A percentile compares a stretch with the other conserved stretches of the same genome.
Evolutionary conservation across 2,888 invertebrate species (phyloP).

Genomic region (Brachyopa scutellaris): DNA sequence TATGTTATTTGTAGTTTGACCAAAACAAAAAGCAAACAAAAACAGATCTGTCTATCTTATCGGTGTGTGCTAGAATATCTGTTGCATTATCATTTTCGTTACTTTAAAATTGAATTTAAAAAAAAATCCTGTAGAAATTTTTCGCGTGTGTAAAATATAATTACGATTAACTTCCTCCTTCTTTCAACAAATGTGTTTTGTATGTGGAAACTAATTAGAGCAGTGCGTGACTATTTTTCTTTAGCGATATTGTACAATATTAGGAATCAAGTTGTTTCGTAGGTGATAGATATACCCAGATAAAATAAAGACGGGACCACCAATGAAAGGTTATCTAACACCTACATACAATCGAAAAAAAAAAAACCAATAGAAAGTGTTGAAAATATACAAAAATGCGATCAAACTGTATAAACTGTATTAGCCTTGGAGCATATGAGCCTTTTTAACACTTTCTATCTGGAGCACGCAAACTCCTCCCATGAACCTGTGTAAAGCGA

Average conservation of each 20-base stretch:
- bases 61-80: conserved; percentile 62
- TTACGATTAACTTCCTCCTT: conserved; percentile 38
- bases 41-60: conserved; percentile 45
- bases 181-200: conserved; percentile 28
- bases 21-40: conserved; percentile 56
- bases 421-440: background rate
- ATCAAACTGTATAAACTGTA: background rate
- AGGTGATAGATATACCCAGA: conserved; percentile 27
- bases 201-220: conserved; percentile 53
- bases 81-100: conserved; percentile 53
- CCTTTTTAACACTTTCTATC: conserved; percentile 45
- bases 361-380: conserved; percentile 28
- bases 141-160: conserved; percentile 55
- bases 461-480: conserved; percentile 51
- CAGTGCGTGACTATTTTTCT: conserved; percentile 72
- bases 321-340: conserved; percentile 17
- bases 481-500: conserved; percentile 51
- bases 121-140: conserved; percentile 51
- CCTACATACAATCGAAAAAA: conserved; percentile 4
- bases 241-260: conserved; percentile 42
- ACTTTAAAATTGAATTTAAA: conserved; percentile 14
- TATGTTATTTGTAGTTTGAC: conserved; percentile 69
- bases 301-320: too few species aligned
- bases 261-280: conserved; percentile 11
- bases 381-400: conserved; percentile 31